Conservation (phyloP, 2,888 invertebrate genomes). For the Chloromyia formosa region DNA sequence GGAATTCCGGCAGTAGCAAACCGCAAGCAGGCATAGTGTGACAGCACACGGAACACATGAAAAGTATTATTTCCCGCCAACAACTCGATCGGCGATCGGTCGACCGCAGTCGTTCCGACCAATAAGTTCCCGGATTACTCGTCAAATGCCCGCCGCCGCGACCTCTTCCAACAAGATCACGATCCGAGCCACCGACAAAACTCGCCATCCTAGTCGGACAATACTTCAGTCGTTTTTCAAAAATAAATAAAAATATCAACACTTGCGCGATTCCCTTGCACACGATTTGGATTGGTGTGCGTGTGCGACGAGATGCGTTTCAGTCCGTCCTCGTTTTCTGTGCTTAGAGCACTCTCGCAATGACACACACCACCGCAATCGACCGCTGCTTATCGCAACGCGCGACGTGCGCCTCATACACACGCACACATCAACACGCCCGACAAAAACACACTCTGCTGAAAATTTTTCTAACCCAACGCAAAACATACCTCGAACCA, state of each 20-base stretch:
- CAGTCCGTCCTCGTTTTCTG: no score
- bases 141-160: neutral
- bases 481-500: constrained; percentile 49
- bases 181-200: neutral
- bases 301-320: neutral
- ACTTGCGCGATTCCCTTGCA: neutral
- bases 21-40: neutral
- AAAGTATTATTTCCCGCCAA: constrained; percentile 1
- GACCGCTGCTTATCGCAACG: neutral
- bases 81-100: neutral
- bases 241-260: constrained; percentile 32
- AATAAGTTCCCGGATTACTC: constrained; percentile 11
- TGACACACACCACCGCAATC: neutral
- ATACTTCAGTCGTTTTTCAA: constrained; percentile 8
- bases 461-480: constrained; percentile 40
- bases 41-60: neutral
- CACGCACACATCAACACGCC: neutral
- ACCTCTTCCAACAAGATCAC: neutral
- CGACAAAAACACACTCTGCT: constrained; percentile 34
- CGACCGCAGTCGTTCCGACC: neutral
- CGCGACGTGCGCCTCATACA: neutral
- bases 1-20: neutral
- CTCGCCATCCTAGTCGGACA: neutral
- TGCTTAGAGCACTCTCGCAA: no score
- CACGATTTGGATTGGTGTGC: neutral